phyloP scores from a whole-genome alignment of 2,113 vertebrate species.

The Forbesichthys papilliferus region DNA sequence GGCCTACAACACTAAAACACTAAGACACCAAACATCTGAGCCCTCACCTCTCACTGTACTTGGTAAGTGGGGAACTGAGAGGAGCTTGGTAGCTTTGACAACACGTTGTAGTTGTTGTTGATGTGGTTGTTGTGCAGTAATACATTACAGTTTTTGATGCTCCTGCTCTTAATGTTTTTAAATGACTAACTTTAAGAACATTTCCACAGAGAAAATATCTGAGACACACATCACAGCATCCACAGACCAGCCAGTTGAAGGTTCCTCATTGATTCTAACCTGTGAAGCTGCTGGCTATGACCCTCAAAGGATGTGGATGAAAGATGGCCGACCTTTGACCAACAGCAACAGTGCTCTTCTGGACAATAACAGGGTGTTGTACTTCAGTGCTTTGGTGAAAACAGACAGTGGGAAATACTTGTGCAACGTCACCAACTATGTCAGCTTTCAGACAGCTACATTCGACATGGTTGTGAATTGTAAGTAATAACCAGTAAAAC shows the following conservation, averaged over 20 bases:
- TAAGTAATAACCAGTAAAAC: slow-evolving; percentile 26
- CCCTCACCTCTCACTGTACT: slow-evolving; percentile 34
- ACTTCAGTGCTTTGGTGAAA: slow-evolving; percentile 10
- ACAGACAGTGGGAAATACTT: slow-evolving; percentile 47
- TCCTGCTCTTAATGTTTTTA: no score
- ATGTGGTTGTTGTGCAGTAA: no score
- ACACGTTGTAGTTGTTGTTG: no score
- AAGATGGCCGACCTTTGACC: slow-evolving; percentile 22
- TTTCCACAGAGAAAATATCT: neutral
- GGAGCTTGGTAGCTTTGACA: no score
- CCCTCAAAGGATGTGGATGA: slow-evolving; percentile 32
- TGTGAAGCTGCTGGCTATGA: slow-evolving; percentile 27
- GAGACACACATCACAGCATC: neutral
- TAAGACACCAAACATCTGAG: slow-evolving; percentile 41
- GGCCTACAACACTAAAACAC: slow-evolving; percentile 52
- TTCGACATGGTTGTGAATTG: slow-evolving; percentile 39
- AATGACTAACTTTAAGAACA: no score
- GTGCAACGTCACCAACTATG: slow-evolving; percentile 44
- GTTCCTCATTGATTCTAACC: slow-evolving; percentile 10
- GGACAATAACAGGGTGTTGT: slow-evolving; percentile 30
- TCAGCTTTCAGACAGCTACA: slow-evolving; percentile 1
- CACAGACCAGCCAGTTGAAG: slow-evolving; percentile 19
- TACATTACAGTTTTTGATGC: no score
- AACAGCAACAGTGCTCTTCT: slow-evolving; percentile 14
- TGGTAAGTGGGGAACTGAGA: slow-evolving; percentile 30